phyloP scores from a whole-genome alignment of 2,888 invertebrate genomes.

The Gymnosoma rotundatum region DNA sequence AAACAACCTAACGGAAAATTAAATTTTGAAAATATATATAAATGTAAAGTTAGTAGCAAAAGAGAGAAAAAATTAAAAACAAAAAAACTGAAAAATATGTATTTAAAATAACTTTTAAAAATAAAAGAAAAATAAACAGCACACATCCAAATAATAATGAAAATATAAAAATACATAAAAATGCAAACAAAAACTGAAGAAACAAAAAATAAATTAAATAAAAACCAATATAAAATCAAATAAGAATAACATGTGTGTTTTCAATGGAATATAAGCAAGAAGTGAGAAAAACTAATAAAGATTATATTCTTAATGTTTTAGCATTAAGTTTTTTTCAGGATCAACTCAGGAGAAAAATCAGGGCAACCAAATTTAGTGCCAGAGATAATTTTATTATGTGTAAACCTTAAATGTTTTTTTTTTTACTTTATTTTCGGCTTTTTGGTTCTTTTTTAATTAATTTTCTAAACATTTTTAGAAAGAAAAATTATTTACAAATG shows the following conservation, averaged over 20 bases:
- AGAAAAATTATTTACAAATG: too few relatives aligned
- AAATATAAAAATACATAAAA: constrained; percentile 50
- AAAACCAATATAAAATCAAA: constrained; percentile 57
- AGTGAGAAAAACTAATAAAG: too few relatives aligned
- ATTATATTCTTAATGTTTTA: too few relatives aligned
- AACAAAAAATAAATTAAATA: constrained; percentile 46
- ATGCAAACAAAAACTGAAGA: constrained; percentile 25
- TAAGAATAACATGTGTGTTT: constrained; percentile 30
- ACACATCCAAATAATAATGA: constrained; percentile 37
- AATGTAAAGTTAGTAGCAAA: constrained; percentile 59
- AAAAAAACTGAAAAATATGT: constrained; percentile 68
- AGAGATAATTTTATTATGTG: too few relatives aligned
- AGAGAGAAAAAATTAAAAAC: constrained; percentile 70
- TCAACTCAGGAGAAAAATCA: too few relatives aligned
- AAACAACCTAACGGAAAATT: constrained; percentile 29
- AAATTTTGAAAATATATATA: constrained; percentile 40
- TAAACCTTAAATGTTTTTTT: too few relatives aligned
- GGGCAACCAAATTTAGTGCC: too few relatives aligned
- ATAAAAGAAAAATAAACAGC: constrained; percentile 27
- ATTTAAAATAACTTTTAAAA: constrained; percentile 72
- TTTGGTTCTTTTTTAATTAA: too few relatives aligned
- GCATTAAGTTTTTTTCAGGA: too few relatives aligned
- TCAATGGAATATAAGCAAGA: background rate
- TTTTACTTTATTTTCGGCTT: too few relatives aligned
- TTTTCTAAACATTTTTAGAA: too few relatives aligned